Evolutionary conservation across 2,888 invertebrate genomes (phyloP), one percentile per base, ranked within the genome.

Genomic region (Cryptophagus acutangulus): DNA sequence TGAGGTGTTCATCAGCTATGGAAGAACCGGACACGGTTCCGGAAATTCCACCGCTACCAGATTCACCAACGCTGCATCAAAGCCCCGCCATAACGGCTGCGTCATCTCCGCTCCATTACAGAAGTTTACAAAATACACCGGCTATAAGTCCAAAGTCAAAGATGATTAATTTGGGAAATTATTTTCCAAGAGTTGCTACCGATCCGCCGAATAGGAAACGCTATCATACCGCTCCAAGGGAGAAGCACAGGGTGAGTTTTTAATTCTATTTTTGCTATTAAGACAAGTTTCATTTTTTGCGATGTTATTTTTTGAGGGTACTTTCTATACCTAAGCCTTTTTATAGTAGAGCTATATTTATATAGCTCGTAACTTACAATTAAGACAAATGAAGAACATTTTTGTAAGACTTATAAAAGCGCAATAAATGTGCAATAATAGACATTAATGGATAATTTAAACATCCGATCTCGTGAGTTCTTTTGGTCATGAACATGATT

Each of bases 161-260:
- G 54, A 61, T 65, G 45, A 63, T 67, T 52, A 69, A 69, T 58
- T 55, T 69, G 41, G 63, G 65, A 38, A 67, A 64, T 55, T 67
- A 69, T 61, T 70, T 68, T 53, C 68, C 69, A 14, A 57, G 62
- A 46, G 61, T 61, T 43, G 61, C 62, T 33, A 63, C 61, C 33
- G 74, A 75, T 56, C 69, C 71, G 43, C 66, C 69, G 15, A 71
- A 71, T 48, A 63, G 74, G 53, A 78, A 76, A 59, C 69, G 75
- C 36, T 78, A 74, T 66, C 75, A 77, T 52, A 78, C 77, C 2
- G 74, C 77, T 5, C 76, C 77, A 1, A 70, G 77, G 53, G 78
- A 77, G 52, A 77, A 77, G 55, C 74, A 76, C 59, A 72, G 76
- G 70, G 77, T 76, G 61, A 63, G 59, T 51, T 24, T 29, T 16